phyloP scores from a whole-genome alignment of 2,113 vertebrate species.

The Sturnus vulgaris region DNA sequence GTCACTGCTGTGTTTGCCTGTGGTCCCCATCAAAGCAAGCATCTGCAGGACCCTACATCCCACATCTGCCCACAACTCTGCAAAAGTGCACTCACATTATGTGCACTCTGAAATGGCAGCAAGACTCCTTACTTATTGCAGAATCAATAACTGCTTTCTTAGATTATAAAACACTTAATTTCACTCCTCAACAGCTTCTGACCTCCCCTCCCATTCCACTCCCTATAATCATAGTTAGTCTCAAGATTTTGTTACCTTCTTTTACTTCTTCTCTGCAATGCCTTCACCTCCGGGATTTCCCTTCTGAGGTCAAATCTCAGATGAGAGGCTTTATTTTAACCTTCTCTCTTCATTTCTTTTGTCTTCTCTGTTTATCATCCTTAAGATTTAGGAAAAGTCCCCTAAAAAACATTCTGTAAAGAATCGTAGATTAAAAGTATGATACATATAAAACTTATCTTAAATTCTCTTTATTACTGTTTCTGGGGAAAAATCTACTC shows the following conservation, averaged over 20 bases:
- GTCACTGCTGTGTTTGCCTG: neutral
- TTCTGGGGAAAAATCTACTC: rapidly evolving
- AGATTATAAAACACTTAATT: neutral
- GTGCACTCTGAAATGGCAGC: neutral
- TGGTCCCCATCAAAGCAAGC: neutral
- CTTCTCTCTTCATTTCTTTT: slow-evolving; percentile 51
- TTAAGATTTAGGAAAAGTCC: slow-evolving; percentile 1
- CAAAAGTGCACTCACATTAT: neutral
- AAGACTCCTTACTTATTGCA: neutral
- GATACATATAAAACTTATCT: neutral
- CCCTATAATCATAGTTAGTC: neutral
- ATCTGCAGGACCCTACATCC: neutral
- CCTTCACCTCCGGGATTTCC: neutral
- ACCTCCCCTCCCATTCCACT: neutral
- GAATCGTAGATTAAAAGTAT: neutral
- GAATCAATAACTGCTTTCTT: neutral
- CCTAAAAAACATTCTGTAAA: slow-evolving; percentile 46
- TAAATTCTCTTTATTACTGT: neutral
- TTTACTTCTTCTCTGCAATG: slow-evolving; percentile 7
- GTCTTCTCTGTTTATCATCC: slow-evolving; percentile 38
- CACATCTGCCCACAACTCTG: neutral
- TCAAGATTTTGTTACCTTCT: neutral
- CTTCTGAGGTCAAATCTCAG: slow-evolving; percentile 18
- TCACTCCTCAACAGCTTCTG: neutral
- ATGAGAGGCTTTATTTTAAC: slow-evolving; percentile 1